Evolutionary conservation across 53 echinoderm and acorn worm genomes (phyloP).

Genomic region (Holothuria scabra): DNA sequence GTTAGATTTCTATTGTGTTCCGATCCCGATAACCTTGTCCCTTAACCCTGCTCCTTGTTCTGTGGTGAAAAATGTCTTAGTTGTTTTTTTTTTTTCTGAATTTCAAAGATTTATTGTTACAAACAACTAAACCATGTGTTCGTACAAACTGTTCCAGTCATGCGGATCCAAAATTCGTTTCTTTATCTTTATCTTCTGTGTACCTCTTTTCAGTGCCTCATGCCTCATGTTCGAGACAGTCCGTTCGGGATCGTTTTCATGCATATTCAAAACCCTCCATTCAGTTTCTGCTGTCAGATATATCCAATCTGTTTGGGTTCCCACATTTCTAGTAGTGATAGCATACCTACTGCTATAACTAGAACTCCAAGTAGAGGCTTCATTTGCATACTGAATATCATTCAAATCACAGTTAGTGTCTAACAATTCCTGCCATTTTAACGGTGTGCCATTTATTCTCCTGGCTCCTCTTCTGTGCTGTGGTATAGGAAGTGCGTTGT

Average conservation of each 20-base stretch:
- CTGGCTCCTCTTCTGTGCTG: conserved; percentile 18
- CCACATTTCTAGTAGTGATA: not conserved
- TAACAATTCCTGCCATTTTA: conserved; percentile 8
- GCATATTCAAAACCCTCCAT: not conserved
- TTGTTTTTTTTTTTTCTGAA: no score
- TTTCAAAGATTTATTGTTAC: no score
- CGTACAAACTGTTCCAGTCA: conserved; percentile 29
- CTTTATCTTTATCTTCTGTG: not conserved
- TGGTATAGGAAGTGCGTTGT: not conserved
- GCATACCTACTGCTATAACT: not conserved
- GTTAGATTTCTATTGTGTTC: no score
- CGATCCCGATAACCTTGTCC: no score
- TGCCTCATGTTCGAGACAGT: no score
- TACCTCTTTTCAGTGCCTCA: no score
- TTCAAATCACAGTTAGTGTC: not conserved
- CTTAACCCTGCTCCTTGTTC: no score
- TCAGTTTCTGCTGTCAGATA: not conserved
- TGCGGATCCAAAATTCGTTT: not conserved
- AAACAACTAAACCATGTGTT: conserved; percentile 17
- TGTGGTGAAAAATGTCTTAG: no score
- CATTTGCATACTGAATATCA: no score
- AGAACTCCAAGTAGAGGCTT: no score
- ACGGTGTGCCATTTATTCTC: not conserved
- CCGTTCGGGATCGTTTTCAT: not conserved
- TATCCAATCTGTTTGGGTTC: conserved; percentile 6